Evolutionary conservation across 2,888 invertebrate genomes (phyloP).

Genomic region (Yponomeuta malinellus): DNA sequence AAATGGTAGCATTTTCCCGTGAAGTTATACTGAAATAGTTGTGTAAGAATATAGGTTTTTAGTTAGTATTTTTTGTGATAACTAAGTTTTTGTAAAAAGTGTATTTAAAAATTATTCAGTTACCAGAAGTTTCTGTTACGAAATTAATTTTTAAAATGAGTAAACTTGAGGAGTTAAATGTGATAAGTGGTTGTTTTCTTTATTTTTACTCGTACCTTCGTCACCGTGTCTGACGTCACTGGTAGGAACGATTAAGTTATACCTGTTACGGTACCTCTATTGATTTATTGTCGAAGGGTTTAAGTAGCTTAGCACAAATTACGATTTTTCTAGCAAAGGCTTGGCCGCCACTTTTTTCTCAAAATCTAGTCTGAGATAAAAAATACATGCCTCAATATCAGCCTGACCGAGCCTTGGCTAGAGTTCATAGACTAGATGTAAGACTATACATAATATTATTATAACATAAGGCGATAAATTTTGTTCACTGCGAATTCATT

Average conservation of each 20-base stretch:
- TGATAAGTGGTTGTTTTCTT: conserved; percentile 67
- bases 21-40: conserved; percentile 39
- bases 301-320: conserved; percentile 42
- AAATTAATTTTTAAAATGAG: conserved; percentile 48
- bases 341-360: conserved; percentile 22
- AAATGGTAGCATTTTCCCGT: conserved; percentile 59
- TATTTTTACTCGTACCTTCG: conserved; percentile 22
- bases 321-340: conserved; percentile 36
- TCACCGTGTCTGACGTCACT: not conserved
- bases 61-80: conserved; percentile 48
- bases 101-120: conserved; percentile 68
- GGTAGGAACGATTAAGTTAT: not conserved
- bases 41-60: conserved; percentile 35
- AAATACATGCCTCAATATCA: too few relatives aligned
- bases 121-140: conserved; percentile 70
- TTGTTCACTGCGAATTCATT: conserved; percentile 19
- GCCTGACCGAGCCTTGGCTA: conserved; percentile 20
- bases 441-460: conserved; percentile 55
- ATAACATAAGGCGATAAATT: conserved; percentile 63
- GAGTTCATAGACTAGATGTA: conserved; percentile 33
- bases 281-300: conserved; percentile 39
- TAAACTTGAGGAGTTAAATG: conserved; percentile 66
- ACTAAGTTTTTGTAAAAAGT: conserved; percentile 60
- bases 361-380: conserved; percentile 14
- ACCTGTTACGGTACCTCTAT: conserved; percentile 21